These are phyloP conservation scores for Mnemiopsis leidyi DNA, from an alignment of 37 sponge, comb jelly and placozoan genomes.

Conservation along the genomic window DNA sequence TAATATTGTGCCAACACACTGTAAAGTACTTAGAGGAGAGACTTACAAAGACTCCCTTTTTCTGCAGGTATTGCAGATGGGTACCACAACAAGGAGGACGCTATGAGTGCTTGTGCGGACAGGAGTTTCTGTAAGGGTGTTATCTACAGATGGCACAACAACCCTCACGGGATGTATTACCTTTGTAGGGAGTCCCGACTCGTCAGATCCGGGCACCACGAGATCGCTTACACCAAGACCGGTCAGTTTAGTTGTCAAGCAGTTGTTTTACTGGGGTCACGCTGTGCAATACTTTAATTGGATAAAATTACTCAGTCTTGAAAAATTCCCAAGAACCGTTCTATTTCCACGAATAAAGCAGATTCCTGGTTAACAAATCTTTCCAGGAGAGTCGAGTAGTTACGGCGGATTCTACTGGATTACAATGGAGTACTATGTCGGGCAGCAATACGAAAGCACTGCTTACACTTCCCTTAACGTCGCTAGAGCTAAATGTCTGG, in stretches of 20 bases:
- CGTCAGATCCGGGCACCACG: background rate
- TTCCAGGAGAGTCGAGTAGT: background rate
- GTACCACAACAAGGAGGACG: background rate
- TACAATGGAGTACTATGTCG: background rate
- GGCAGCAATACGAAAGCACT: background rate
- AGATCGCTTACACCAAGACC: background rate
- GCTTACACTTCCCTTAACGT: constrained; percentile 27
- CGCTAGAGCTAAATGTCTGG: background rate
- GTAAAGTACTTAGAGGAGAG: no score
- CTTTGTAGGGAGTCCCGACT: background rate
- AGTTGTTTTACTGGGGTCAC: no score
- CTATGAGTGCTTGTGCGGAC: constrained; percentile 5
- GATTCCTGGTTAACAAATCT: no score
- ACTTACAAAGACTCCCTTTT: no score
- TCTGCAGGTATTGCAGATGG: no score
- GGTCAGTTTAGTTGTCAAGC: no score
- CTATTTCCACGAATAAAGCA: no score
- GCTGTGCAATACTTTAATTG: no score
- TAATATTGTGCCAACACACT: no score
- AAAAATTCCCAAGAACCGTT: no score
- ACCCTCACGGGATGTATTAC: background rate
- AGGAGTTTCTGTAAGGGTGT: background rate
- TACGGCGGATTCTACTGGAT: background rate
- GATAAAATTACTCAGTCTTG: no score
- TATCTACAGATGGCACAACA: background rate